Percentiles rank a stretch among this genome's conserved stretches.
Conservation (phyloP, 2,113 vertebrate species). For the Pseudonaja textilis region DNA sequence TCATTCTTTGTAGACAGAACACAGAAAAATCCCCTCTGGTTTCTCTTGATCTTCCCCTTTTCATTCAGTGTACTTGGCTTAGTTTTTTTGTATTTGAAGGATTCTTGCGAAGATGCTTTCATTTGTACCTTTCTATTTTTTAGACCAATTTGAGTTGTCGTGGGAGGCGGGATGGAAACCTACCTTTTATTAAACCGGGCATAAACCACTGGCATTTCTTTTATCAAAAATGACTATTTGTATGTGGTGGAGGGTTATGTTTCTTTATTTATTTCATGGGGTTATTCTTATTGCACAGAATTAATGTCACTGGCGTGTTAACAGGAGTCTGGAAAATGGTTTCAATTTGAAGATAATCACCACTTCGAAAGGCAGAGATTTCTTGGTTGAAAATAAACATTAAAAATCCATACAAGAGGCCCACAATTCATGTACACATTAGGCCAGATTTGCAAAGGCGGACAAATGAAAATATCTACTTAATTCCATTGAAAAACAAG, state of each 20-base stretch:
- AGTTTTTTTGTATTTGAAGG: neutral
- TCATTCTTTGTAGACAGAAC: neutral
- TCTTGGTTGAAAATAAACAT: neutral
- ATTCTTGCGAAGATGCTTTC: neutral
- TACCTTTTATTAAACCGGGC: neutral
- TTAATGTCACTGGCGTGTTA: neutral
- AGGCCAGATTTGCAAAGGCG: neutral
- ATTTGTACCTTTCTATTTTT: neutral
- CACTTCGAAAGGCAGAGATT: neutral
- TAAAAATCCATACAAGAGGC: neutral
- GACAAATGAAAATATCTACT: neutral
- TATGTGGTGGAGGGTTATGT: too few relatives aligned
- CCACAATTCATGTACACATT: neutral
- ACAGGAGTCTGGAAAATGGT: neutral
- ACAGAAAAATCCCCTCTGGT: neutral
- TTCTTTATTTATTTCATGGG: neutral
- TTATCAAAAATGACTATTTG: neutral
- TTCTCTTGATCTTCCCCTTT: neutral
- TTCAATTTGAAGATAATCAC: neutral
- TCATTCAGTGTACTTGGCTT: neutral
- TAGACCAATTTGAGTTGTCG: neutral
- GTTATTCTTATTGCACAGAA: neutral
- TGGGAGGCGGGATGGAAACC: neutral
- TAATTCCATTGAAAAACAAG: neutral
- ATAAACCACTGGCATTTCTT: neutral